Evolutionary conservation across 2,888 invertebrate species (phyloP).

Genomic region (Volucella inflata): DNA sequence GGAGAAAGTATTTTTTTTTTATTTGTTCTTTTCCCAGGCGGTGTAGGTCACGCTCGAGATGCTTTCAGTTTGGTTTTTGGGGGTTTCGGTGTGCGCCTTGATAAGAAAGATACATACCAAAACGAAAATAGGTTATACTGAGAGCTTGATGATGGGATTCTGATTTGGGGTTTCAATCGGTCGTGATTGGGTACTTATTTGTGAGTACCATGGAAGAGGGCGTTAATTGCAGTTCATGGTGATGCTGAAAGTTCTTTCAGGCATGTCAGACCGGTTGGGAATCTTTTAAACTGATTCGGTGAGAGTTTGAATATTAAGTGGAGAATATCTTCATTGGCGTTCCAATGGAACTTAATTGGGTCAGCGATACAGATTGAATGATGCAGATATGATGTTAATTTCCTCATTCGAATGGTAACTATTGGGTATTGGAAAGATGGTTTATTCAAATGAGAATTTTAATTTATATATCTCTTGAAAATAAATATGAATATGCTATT

Average conservation of each 20-base stretch:
- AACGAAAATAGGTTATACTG: constrained; percentile 17
- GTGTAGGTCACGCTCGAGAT: constrained; percentile 46
- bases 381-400: constrained; percentile 33
- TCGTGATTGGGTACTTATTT: constrained; percentile 42
- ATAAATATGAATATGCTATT: too few species aligned
- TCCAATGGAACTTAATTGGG: constrained; percentile 41
- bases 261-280: constrained; percentile 15
- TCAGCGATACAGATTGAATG: constrained; percentile 42
- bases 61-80: constrained; percentile 1
- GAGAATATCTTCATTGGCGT: constrained; percentile 20
- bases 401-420: neutral
- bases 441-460: too few species aligned
- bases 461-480: too few species aligned
- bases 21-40: constrained; percentile 40
- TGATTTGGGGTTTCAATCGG: constrained; percentile 21
- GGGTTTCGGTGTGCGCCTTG: neutral
- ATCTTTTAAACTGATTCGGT: constrained; percentile 53
- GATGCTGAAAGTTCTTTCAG: constrained; percentile 8
- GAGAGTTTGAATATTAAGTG: constrained; percentile 53
- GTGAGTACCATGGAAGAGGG: constrained; percentile 37
- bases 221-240: constrained; percentile 39
- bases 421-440: too few species aligned
- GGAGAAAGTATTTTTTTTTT: constrained; percentile 46
- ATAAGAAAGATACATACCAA: too few species aligned
- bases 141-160: constrained; percentile 26